Base-by-base conservation (phyloP, 2,888 invertebrate genomes). In the Mythimna lalbum region DNA sequence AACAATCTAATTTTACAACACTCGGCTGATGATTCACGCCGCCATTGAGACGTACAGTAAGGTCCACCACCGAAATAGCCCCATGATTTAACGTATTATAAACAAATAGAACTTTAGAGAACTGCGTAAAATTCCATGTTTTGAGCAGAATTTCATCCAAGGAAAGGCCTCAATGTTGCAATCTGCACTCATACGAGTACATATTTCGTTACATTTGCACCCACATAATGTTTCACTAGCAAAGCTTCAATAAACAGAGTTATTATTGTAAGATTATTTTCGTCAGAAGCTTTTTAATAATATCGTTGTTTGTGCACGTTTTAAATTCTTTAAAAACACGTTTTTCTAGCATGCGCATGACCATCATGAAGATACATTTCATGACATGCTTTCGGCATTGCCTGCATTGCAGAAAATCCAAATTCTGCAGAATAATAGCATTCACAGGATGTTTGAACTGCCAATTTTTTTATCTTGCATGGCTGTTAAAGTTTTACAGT, bases 31-130 rank as follows among this genome's bases (percentile, higher is more conserved):
- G 93, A 93, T 84, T 93, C 93, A 93, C 84, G 21, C 87, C 86
- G 88, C 90, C 91, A 92, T 92, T 92, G 92, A 93, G 92, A 90
- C 88, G 90, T 87, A 89, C 89, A 90, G 90, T 92, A 90, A 91
- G 90, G 89, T 89, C 88, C 72, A 63, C 83, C 80, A 85, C 87
- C 66, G 79, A 90, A 92, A 93, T 92, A 92, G 83, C 87, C 76
- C 78, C 80, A 78, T 80, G 85, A 87, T 88, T 88, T 89, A 87
- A 87, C 89, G 86, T 90, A 87, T 89, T 85, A 88, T 89, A 89
- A 91, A 90, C 90, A 90, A 87, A 84, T 75, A 82, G 70, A 71
- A 69, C 21, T 57, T 39, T 55, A 60, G 36, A 60, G 53, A 68
- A 82, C 59, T 79, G 77, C 69, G 80, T 76, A 70, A 63, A 65